phyloP scores from a whole-genome alignment of 2,113 vertebrate species.

The Oriolus oriolus region DNA sequence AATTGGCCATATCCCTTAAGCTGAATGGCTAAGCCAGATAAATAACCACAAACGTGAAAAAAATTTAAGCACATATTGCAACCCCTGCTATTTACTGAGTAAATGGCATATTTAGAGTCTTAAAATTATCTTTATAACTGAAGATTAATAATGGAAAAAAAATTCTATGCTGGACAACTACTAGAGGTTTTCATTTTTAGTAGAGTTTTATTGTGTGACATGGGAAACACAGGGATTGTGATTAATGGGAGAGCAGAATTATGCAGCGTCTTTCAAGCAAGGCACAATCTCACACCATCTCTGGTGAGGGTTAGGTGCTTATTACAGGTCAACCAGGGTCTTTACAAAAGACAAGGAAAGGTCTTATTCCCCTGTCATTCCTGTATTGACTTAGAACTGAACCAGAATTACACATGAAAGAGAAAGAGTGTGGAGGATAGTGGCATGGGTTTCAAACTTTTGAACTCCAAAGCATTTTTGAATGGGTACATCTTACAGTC shows the following conservation, averaged over 20 bases:
- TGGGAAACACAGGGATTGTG: background rate
- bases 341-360: constrained; percentile 38
- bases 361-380: background rate
- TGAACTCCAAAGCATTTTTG: background rate
- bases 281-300: background rate
- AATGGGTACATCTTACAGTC: background rate
- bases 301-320: background rate
- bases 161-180: background rate
- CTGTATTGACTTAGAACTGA: background rate
- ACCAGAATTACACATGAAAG: background rate
- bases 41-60: background rate
- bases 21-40: background rate
- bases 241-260: background rate
- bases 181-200: background rate
- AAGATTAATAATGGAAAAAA: background rate
- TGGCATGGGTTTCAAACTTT: background rate
- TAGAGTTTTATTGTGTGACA: background rate
- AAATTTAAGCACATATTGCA: background rate
- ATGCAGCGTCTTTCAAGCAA: background rate
- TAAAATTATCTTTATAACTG: background rate
- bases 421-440: background rate
- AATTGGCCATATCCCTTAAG: background rate
- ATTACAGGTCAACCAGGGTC: background rate
- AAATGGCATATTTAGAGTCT: background rate
- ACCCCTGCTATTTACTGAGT: background rate